phyloP scores from a whole-genome alignment of 2,888 invertebrate genomes.

The Amphipyra berbera region DNA sequence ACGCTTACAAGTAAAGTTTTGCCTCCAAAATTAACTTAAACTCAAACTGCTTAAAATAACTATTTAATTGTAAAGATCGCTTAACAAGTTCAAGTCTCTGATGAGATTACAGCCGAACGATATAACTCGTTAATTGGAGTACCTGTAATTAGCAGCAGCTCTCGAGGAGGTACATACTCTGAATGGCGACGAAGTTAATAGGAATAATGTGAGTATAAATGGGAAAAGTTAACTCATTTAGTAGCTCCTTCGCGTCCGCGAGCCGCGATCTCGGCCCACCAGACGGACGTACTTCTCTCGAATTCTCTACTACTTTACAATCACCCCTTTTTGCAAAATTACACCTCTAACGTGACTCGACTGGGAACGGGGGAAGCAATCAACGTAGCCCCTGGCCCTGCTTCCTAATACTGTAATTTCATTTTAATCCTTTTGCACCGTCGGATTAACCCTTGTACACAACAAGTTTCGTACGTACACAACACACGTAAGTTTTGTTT shows the following conservation, averaged over 20 bases:
- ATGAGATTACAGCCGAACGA: constrained; percentile 72
- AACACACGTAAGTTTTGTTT: constrained; percentile 45
- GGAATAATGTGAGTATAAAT: constrained; percentile 86
- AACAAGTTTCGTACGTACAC: constrained; percentile 54
- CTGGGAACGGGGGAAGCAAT: constrained; percentile 62
- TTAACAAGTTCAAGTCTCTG: constrained; percentile 67
- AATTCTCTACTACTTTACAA: constrained; percentile 78
- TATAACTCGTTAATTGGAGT: constrained; percentile 80
- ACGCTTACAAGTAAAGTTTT: constrained; percentile 15
- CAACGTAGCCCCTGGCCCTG: constrained; percentile 49
- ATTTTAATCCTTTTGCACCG: constrained; percentile 67
- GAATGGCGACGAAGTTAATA: constrained; percentile 81
- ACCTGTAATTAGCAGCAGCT: constrained; percentile 80
- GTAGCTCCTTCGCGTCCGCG: constrained; percentile 72
- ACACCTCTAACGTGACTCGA: constrained; percentile 80
- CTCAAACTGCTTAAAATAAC: constrained; percentile 37
- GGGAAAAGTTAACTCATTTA: constrained; percentile 86
- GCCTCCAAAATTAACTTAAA: constrained; percentile 24
- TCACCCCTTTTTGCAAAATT: constrained; percentile 83
- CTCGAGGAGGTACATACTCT: constrained; percentile 80
- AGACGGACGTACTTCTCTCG: constrained; percentile 64
- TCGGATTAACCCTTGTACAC: constrained; percentile 60
- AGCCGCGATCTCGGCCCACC: constrained; percentile 64
- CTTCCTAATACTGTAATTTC: constrained; percentile 67
- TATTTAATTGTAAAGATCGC: constrained; percentile 58